Base-by-base conservation (phyloP, 2,113 vertebrate genomes). In the Macquaria australasica region DNA sequence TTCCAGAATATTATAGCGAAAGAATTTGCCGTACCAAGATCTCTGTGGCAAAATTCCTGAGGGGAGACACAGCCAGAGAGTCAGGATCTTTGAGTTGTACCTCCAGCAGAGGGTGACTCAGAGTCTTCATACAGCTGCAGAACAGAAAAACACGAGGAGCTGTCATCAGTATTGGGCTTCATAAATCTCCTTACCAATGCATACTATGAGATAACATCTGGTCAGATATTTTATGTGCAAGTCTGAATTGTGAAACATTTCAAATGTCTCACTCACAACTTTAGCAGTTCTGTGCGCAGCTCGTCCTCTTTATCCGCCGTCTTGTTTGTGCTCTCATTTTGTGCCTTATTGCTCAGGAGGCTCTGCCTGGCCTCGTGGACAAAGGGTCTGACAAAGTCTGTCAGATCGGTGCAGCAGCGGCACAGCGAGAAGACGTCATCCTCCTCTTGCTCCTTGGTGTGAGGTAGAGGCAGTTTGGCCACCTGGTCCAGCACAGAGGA, bases 111-210 rank as follows among this genome's bases (percentile, higher is more conserved):
- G 97, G 97, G 78, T 94, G 96, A 83, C 95, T 96, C 89, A 99
- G 95, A 89, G 96, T 95, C 95, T 96, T 98, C 95, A 98, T 97
- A 92, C 97, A 98, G 94, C 98, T 99, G 90, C 62, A 87, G 53
- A 31, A 39, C 25, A 92, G 2, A 59, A 70, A 73, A 23, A 78
- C 28, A 81, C 9, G 23, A 6, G 5, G 14, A 21, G 16, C 9
- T 5, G 3, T 0, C 34, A 6, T 71, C n/a, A 77, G 25, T 2
- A 28, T 5, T 15, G 7, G 23, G 0, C 43, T 7, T 53, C 12
- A 20, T 15, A 6, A 34, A 11, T 20, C 1, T 23, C 3, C 6
- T 62, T 4, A n/a, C 34, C 15, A 21, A 8, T 7, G 41, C 5
- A 7, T 8, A n/a, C 43, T 8, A 18, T 31, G n/a, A 45, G 3